phyloP scores from a whole-genome alignment of 1,140 invertebrate genomes.

The Heliconius hewitsoni region DNA sequence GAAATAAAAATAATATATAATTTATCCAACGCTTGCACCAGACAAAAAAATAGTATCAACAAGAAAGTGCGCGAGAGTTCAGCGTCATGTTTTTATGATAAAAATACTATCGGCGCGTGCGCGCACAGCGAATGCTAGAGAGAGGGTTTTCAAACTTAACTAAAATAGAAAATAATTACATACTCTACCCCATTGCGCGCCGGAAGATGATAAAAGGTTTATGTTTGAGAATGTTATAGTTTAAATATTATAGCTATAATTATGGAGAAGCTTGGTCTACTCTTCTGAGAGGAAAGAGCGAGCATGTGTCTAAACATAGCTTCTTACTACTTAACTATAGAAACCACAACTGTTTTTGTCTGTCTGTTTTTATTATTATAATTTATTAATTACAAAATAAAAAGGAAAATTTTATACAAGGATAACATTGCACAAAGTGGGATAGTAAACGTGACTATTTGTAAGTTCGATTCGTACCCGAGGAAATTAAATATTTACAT shows the following conservation, averaged over 20 bases:
- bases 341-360: no score
- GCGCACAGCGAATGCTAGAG: constrained; percentile 53
- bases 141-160: constrained; percentile 45
- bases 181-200: constrained; percentile 44
- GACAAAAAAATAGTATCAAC: constrained; percentile 54
- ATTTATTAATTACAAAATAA: no score
- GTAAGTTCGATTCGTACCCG: no score
- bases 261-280: not conserved
- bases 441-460: no score
- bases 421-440: no score
- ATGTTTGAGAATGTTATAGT: constrained; percentile 25
- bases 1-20: no score
- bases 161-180: constrained; percentile 53
- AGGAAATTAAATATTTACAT: no score
- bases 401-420: no score
- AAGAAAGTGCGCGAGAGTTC: constrained; percentile 64
- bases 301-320: not conserved
- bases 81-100: constrained; percentile 60
- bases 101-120: constrained; percentile 49
- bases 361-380: no score
- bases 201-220: constrained; percentile 51
- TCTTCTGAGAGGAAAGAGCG: not conserved
- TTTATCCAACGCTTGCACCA: constrained; percentile 22
- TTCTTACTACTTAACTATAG: not conserved
- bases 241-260: not conserved